A percentile compares a stretch with the other conserved stretches of the same genome.
Conservation (phyloP, 2,888 invertebrate genomes). For the Drosophila nr. medialis region DNA sequence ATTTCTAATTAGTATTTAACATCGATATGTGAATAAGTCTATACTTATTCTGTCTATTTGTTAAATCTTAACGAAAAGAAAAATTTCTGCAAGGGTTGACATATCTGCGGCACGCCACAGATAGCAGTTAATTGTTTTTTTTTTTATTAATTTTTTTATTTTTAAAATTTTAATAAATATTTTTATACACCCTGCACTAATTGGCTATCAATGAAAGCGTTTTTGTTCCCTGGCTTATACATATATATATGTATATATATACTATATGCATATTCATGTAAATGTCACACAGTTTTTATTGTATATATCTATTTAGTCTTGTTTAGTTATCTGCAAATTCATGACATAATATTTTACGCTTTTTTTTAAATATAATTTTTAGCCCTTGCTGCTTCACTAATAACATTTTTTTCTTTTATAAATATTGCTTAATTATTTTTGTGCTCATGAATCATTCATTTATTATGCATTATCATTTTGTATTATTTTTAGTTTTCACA, state of each 20-base stretch:
- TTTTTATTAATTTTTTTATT: constrained; percentile 13
- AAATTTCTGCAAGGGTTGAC: constrained; percentile 37
- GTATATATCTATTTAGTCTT: constrained; percentile 11
- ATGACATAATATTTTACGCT: constrained; percentile 41
- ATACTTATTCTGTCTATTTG: not conserved
- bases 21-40: not conserved
- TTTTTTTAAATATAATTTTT: constrained; percentile 19
- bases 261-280: constrained; percentile 41
- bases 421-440: constrained; percentile 20
- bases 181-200: constrained; percentile 64
- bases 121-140: constrained; percentile 34
- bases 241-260: constrained; percentile 25
- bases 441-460: constrained; percentile 27
- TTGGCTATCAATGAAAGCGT: constrained; percentile 60
- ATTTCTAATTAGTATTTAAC: not conserved
- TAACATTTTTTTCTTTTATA: constrained; percentile 3
- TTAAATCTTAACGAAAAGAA: not conserved
- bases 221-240: constrained; percentile 32
- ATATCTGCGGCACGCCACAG: constrained; percentile 32
- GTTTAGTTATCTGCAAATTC: constrained; percentile 19
- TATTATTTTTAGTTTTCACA: constrained; percentile 18
- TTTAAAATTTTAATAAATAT: constrained; percentile 63
- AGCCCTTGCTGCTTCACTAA: constrained; percentile 41
- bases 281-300: constrained; percentile 30
- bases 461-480: constrained; percentile 36